A percentile compares a stretch with the other conserved stretches of the same genome.
phyloP scores from a whole-genome alignment of 2,113 vertebrate genomes.

The Cheirogaleus medius region DNA sequence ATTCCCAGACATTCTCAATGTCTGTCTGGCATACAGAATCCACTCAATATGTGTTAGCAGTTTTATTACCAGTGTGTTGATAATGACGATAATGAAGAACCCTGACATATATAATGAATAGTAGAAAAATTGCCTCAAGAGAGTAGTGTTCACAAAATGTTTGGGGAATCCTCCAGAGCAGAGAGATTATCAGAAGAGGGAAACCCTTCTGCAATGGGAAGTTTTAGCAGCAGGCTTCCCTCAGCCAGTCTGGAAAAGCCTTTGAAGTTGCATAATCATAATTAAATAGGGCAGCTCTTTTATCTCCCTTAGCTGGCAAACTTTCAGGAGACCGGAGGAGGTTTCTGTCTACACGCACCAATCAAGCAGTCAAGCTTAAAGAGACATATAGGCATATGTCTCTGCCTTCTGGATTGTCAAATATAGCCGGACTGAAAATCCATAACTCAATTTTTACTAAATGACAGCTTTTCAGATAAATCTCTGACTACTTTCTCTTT shows the following conservation, averaged over 20 bases:
- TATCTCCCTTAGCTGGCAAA: slow-evolving; percentile 27
- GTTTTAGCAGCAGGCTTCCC: slow-evolving; percentile 27
- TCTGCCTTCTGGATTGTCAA: background rate
- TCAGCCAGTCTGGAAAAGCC: slow-evolving; percentile 17
- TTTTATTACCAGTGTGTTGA: background rate
- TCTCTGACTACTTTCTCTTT: background rate
- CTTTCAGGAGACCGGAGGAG: background rate
- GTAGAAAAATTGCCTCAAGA: background rate
- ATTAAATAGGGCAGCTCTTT: slow-evolving; percentile 51
- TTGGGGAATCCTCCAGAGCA: slow-evolving; percentile 36
- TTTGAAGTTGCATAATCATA: slow-evolving; percentile 39
- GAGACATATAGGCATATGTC: too few species aligned
- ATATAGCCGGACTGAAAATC: background rate
- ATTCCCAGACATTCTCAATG: background rate
- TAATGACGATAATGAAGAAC: background rate
- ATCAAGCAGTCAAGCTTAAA: background rate
- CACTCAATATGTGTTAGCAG: background rate
- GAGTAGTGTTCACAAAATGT: background rate
- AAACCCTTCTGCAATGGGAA: slow-evolving; percentile 15
- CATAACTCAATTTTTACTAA: background rate
- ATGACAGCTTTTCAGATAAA: background rate
- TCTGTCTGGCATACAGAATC: background rate
- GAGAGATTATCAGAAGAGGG: slow-evolving; percentile 22
- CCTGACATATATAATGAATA: slow-evolving; percentile 6
- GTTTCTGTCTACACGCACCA: background rate